These are phyloP conservation scores for Pygocentrus nattereri DNA, from an alignment of 2,797 vertebrate species.

Conservation along the genomic window DNA sequence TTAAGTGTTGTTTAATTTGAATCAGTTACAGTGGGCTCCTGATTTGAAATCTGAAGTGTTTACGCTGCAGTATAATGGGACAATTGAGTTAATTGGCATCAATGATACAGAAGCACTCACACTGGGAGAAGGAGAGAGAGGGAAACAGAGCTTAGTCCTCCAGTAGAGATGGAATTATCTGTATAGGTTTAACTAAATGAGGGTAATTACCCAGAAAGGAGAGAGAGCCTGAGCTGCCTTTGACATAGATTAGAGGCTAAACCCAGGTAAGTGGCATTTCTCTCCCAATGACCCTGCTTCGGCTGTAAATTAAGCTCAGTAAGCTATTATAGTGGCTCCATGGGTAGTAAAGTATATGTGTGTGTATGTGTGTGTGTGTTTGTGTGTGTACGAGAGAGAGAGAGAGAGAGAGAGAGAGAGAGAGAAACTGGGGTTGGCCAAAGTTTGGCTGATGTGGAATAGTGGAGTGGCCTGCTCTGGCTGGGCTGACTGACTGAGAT, in stretches of 20 bases:
- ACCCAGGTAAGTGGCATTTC: slow-evolving; percentile 42
- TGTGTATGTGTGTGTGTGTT: slow-evolving; percentile 20
- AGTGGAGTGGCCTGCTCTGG: neutral
- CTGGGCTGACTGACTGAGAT: neutral
- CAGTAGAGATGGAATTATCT: slow-evolving; percentile 37
- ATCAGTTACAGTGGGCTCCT: slow-evolving; percentile 2
- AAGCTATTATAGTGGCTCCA: slow-evolving; percentile 35
- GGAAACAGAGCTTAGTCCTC: slow-evolving; percentile 14
- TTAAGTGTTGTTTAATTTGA: slow-evolving; percentile 1
- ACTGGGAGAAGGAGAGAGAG: slow-evolving; percentile 7
- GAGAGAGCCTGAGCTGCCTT: slow-evolving; percentile 24
- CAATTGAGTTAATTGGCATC: slow-evolving; percentile 47
- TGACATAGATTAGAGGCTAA: slow-evolving; percentile 51
- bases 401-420: neutral
- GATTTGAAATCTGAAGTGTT: neutral
- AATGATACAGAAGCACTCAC: slow-evolving; percentile 29
- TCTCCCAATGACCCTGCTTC: slow-evolving; percentile 34
- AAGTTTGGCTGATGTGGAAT: slow-evolving; percentile 28
- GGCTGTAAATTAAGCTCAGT: slow-evolving; percentile 39
- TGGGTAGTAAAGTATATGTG: slow-evolving; percentile 41
- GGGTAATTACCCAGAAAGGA: slow-evolving; percentile 52
- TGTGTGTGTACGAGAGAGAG: neutral
- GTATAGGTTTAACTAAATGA: slow-evolving; percentile 53
- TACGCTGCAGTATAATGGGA: slow-evolving; percentile 15
- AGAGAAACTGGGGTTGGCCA: neutral